Evolutionary conservation across 2,113 vertebrate species (phyloP).

Genomic region (Chroicocephalus ridibundus): DNA sequence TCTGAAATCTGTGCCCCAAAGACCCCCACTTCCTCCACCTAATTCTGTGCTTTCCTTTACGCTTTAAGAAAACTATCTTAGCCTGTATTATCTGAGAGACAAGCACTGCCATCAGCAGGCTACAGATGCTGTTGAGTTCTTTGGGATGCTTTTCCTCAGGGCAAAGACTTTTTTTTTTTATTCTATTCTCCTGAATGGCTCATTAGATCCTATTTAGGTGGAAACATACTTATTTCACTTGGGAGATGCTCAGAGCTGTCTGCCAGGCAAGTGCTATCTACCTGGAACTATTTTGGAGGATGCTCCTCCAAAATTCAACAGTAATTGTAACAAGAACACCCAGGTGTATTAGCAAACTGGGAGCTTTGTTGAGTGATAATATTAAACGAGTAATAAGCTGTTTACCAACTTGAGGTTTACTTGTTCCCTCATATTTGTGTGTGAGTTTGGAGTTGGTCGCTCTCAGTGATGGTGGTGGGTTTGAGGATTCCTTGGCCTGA

Average conservation of each 20-base stretch:
- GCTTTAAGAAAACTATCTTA: background rate
- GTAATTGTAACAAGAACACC: conserved; percentile 12
- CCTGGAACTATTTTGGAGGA: background rate
- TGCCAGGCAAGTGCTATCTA: background rate
- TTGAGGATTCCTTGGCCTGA: background rate
- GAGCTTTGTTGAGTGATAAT: background rate
- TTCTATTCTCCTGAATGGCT: background rate
- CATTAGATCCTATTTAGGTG: conserved; percentile 15
- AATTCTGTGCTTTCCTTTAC: background rate
- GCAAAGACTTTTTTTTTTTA: background rate
- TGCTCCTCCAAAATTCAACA: background rate
- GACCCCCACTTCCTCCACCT: background rate
- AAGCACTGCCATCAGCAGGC: background rate
- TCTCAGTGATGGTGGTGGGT: background rate
- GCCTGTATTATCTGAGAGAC: background rate
- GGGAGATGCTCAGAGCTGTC: background rate
- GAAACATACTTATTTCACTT: conserved; percentile 21
- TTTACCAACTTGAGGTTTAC: background rate
- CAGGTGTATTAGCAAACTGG: background rate
- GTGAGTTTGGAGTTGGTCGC: background rate
- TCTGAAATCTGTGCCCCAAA: background rate
- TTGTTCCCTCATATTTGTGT: background rate
- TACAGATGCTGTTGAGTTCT: background rate
- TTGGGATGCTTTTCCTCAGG: conserved; percentile 13
- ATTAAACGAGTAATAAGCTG: conserved; percentile 11